Evolutionary conservation across 2,113 vertebrate genomes (phyloP), one percentile per base, ranked within the genome.

Genomic region (Lucifuga dentata): DNA sequence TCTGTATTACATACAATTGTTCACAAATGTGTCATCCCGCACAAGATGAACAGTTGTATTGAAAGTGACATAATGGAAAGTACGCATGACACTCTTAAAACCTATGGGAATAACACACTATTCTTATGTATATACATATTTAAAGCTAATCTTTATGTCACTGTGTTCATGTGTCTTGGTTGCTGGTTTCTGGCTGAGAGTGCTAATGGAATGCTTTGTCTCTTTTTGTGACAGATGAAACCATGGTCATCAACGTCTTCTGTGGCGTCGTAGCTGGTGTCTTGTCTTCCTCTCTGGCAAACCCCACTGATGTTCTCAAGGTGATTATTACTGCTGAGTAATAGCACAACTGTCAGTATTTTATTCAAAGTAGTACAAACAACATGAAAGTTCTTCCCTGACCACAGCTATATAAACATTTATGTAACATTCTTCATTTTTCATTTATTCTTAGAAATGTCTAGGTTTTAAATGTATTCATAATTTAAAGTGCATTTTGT

Each of bases 221-320:
- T 73, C 61, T 81, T 64, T 29, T 55, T 43, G 23, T 90, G 83
- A 56, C 93, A 99, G 97, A 99, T 74, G 97, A 99, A 87, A 98
- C 96, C 8, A 92, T 99, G 88, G 91, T 98, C 26, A 94, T 99
- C 90, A 99, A 98, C 41, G 95, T 99, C n/a, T 96, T 98, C 81
- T 99, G 96, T 19, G 97, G 96, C 0, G 97, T 99, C 23, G 93
- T 99, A 26, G 95, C 97, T 0, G 97, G 97, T 65, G 97, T 99
- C 40, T 91, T 99, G 83, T 98, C 97, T 8, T 99, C 96, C 0
- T 92, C 96, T 0, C 88, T 98, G 72, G 97, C 97, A 68, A 99
- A 99, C 44, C 97, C 97, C 13, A 99, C 97, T 0, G 97, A 99
- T 38, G 97, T 99, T 58, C 92, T 99, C 24, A 99, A 99, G 96